phyloP scores from a whole-genome alignment of 2,797 vertebrate genomes.

The Mus minutoides region DNA sequence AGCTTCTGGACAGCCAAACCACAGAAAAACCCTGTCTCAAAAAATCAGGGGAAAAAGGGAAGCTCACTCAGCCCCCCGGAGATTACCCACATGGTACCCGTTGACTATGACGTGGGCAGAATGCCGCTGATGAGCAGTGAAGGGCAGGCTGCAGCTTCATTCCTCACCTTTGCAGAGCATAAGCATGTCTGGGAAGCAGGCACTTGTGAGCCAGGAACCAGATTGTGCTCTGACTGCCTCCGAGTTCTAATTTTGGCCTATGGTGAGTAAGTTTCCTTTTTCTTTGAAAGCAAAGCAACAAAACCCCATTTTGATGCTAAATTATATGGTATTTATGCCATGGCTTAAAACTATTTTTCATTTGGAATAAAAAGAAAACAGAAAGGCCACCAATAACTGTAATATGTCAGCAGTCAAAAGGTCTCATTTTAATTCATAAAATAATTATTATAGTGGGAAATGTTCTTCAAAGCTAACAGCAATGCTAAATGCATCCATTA shows the following conservation, averaged over 20 bases:
- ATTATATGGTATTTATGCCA: slow-evolving; percentile 15
- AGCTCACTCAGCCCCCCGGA: neutral
- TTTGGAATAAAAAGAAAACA: slow-evolving; percentile 14
- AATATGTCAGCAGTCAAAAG: neutral
- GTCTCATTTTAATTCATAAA: slow-evolving; percentile 47
- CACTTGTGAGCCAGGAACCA: neutral
- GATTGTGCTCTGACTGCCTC: neutral
- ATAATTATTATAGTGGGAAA: neutral
- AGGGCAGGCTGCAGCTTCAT: neutral
- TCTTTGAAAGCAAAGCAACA: slow-evolving; percentile 64
- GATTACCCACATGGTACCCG: slow-evolving; percentile 34
- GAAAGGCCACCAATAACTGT: neutral
- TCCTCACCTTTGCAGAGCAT: neutral
- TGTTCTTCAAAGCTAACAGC: slow-evolving; percentile 6
- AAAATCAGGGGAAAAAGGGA: neutral
- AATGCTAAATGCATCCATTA: slow-evolving; percentile 46
- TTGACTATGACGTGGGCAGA: neutral
- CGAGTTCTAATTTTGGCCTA: slow-evolving; percentile 46
- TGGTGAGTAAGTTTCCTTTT: slow-evolving; percentile 56
- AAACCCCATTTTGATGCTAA: slow-evolving; percentile 48
- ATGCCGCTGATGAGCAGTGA: neutral
- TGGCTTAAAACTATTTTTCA: slow-evolving; percentile 47
- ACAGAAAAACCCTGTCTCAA: neutral
- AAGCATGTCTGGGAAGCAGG: neutral
- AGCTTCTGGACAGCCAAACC: neutral